Percentiles rank a stretch among this genome's conserved stretches.
These are phyloP conservation scores for Ethmia dodecea DNA, from an alignment of 2,888 invertebrate genomes.

Conservation along the genomic window DNA sequence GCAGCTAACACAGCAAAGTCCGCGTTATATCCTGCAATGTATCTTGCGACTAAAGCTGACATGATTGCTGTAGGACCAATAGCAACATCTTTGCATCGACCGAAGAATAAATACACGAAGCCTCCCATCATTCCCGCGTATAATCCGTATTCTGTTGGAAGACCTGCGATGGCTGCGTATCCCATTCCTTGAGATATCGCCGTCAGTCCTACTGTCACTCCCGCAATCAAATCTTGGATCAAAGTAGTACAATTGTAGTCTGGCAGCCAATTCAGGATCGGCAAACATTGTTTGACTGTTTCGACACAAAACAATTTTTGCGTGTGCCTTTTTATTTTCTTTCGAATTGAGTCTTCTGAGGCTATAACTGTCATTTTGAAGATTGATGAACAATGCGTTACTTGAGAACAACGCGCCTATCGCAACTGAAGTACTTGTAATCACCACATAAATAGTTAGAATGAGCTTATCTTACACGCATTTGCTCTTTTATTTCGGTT, in stretches of 20 bases:
- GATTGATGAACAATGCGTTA: too few relatives aligned
- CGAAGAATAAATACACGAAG: constrained; percentile 91
- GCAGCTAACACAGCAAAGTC: constrained; percentile 85
- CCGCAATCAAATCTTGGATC: constrained; percentile 89
- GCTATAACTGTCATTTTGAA: too few relatives aligned
- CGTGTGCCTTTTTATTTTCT: constrained; percentile 23
- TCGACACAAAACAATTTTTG: constrained; percentile 50
- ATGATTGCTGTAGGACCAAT: constrained; percentile 94
- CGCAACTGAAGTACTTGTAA: too few relatives aligned
- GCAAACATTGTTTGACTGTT: constrained; percentile 75
- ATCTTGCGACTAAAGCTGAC: constrained; percentile 86
- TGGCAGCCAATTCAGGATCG: constrained; percentile 85
- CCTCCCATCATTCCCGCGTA: constrained; percentile 95
- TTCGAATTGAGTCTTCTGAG: too few relatives aligned
- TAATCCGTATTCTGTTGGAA: constrained; percentile 86
- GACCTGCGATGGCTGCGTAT: constrained; percentile 86
- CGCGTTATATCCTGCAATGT: constrained; percentile 78
- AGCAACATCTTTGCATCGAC: constrained; percentile 87
- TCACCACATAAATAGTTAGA: too few relatives aligned
- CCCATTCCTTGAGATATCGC: constrained; percentile 92
- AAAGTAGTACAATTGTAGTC: constrained; percentile 80
- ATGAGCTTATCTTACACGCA: too few relatives aligned
- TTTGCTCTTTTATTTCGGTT: too few relatives aligned
- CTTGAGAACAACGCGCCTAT: too few relatives aligned
- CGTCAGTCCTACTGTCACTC: constrained; percentile 88